These are phyloP conservation scores for Drosophila varians DNA, from an alignment of 1,140 invertebrate genomes.

Conservation along the genomic window DNA sequence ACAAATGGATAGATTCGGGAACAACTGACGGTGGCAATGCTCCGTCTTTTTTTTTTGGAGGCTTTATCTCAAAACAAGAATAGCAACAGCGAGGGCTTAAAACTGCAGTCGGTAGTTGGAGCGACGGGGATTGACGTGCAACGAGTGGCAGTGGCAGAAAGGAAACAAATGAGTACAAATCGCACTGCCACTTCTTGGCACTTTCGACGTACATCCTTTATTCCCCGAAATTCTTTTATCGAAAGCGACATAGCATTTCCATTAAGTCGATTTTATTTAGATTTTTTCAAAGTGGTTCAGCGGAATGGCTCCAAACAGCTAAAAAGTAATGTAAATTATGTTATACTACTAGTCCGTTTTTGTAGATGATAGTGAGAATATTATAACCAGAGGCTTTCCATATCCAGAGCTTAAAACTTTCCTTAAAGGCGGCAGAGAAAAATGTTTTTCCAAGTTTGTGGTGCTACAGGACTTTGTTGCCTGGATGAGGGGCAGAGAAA, in stretches of 20 bases:
- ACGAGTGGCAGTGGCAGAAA: slow-evolving; percentile 17
- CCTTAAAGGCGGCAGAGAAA: not conserved
- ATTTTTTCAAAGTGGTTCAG: too few species aligned
- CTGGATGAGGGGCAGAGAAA: not conserved
- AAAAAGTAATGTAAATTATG: too few species aligned
- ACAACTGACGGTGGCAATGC: slow-evolving; percentile 45
- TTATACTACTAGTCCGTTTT: too few species aligned
- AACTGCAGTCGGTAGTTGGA: slow-evolving; percentile 26
- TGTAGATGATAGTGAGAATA: not conserved
- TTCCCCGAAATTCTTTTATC: not conserved
- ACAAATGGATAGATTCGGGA: slow-evolving; percentile 13
- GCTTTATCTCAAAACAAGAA: slow-evolving; percentile 24
- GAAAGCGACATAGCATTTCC: too few species aligned
- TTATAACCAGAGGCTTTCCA: slow-evolving; percentile 13
- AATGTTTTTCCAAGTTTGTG: slow-evolving; percentile 34
- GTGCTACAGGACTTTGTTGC: not conserved
- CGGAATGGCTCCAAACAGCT: too few species aligned
- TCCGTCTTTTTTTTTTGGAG: slow-evolving; percentile 29
- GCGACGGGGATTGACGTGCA: slow-evolving; percentile 51
- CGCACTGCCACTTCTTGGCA: slow-evolving; percentile 21
- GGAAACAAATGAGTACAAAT: slow-evolving; percentile 68
- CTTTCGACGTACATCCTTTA: slow-evolving; percentile 7
- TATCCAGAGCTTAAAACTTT: slow-evolving; percentile 11
- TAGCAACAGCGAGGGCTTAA: slow-evolving; percentile 8
- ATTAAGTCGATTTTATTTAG: too few species aligned